Evolutionary conservation across 2,113 vertebrate genomes (phyloP), one percentile per base, ranked within the genome.

Genomic region (Herpailurus yagouaroundi): DNA sequence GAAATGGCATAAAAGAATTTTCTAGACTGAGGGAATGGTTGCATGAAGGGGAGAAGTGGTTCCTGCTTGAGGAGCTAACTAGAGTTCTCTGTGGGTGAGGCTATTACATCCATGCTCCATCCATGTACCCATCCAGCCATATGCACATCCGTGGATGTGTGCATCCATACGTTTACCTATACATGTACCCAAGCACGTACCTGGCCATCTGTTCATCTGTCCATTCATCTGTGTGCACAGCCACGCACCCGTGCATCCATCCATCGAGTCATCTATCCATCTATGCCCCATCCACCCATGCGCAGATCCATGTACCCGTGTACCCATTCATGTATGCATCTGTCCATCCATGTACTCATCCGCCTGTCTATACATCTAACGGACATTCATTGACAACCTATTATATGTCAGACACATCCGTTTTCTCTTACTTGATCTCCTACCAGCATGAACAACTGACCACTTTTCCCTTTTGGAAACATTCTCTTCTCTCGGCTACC

Each of bases 401-500:
- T 4, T 64, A 27, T 19, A 18, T 88, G 45, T 38, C 60, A 12
- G 18, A 48, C 33, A 36, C 76, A 29, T 15, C 27, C 76, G 33
- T 81, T 27, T 83, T 60, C 64, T 64, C 87, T 71, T 38, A 68
- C 77, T 82, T 38, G 14, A 50, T 76, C 71, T 96, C 52, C 90
- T 52, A 36, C 27, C 9, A 66, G 12, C 27, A 33, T 6, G 0
- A 66, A 1, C 25, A 52, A 3, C 0, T n/a, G 71, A 25, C 73
- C 82, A 36, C 63, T 33, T 91, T 48, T 33, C 50, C 31, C n/a
- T 71, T 89, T 73, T 1, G 52, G 48, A 82, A 82, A 23, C 4
- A 1, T 50, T 66, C 23, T 64, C 41, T 71, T 73, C 14, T 55
- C 71, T 71, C 25, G 5, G 52, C 31, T 73, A 31, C 69, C 14